Percentiles rank a stretch among this genome's conserved stretches.
Evolutionary conservation across 2,888 invertebrate species (phyloP).

Genomic region (Dexiosoma caninum): DNA sequence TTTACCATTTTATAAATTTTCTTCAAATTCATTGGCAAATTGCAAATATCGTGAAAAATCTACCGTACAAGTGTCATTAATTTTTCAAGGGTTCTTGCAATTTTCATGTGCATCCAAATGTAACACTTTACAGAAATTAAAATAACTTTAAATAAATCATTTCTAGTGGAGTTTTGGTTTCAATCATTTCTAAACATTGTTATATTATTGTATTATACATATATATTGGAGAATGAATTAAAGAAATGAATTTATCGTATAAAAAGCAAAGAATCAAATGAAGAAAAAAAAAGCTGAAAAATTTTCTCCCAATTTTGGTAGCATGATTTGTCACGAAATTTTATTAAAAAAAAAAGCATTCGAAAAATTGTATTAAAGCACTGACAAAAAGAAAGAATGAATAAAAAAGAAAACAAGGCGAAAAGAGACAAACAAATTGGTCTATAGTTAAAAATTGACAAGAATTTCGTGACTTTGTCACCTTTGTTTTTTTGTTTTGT

Average conservation of each 20-base stretch:
- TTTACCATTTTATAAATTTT: too few species aligned
- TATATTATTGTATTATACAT: not conserved
- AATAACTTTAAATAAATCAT: constrained; percentile 18
- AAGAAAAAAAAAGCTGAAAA: constrained; percentile 33
- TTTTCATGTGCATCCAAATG: not conserved
- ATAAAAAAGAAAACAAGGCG: constrained; percentile 59
- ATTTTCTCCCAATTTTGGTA: constrained; percentile 76
- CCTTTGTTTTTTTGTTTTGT: constrained; percentile 68
- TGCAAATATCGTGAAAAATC: not conserved
- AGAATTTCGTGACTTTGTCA: constrained; percentile 78
- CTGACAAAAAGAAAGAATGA: constrained; percentile 20
- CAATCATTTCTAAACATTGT: constrained; percentile 2
- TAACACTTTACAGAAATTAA: not conserved
- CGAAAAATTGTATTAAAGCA: constrained; percentile 40
- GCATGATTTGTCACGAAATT: constrained; percentile 77
- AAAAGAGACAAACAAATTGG: constrained; percentile 77
- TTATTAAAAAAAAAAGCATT: constrained; percentile 54
- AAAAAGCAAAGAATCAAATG: constrained; percentile 7
- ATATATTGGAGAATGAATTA: constrained; percentile 11
- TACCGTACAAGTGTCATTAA: not conserved
- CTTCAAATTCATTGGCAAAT: too few species aligned
- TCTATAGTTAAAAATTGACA: constrained; percentile 78
- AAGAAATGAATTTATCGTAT: not conserved
- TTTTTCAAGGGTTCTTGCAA: not conserved
- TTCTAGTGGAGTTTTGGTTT: constrained; percentile 9